Evolutionary conservation across 2,113 vertebrate genomes (phyloP).

Genomic region (Lipophrys pholis): DNA sequence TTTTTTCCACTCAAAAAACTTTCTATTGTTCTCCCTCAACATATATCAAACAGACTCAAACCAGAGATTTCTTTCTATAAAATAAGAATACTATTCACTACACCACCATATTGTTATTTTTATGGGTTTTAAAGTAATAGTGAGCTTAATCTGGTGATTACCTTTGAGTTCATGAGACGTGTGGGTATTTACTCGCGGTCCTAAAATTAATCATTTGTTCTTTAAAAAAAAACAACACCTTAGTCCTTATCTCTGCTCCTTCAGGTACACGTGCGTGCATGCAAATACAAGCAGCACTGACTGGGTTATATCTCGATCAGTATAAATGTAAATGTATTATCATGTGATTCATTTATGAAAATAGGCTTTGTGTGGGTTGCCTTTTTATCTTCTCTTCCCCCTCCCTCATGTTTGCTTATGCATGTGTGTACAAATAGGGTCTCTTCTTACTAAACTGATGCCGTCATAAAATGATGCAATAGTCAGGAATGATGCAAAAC

Average conservation of each 20-base stretch:
- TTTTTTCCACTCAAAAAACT: constrained; percentile 10
- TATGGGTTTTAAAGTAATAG: too few species aligned
- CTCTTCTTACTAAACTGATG: not conserved
- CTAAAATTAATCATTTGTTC: not conserved
- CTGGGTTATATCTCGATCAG: not conserved
- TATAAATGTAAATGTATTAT: not conserved
- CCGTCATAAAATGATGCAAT: constrained; percentile 2
- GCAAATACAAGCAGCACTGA: not conserved
- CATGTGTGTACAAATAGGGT: not conserved
- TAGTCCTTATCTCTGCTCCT: constrained; percentile 4
- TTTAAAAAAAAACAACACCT: constrained; percentile 11
- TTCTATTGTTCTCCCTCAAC: not conserved
- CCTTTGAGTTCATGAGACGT: not conserved
- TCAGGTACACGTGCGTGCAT: constrained; percentile 15
- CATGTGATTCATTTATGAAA: constrained; percentile 7
- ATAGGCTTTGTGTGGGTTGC: not conserved
- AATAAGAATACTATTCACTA: too few species aligned
- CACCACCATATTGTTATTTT: too few species aligned
- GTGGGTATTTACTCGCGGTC: not conserved
- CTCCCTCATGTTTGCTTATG: not conserved
- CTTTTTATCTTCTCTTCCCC: not conserved
- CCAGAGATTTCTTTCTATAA: too few species aligned
- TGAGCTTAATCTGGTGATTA: not conserved
- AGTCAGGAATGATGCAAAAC: constrained; percentile 12
- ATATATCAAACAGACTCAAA: too few species aligned